phyloP scores from a whole-genome alignment of 2,797 vertebrate genomes.

The Sciurus carolinensis region DNA sequence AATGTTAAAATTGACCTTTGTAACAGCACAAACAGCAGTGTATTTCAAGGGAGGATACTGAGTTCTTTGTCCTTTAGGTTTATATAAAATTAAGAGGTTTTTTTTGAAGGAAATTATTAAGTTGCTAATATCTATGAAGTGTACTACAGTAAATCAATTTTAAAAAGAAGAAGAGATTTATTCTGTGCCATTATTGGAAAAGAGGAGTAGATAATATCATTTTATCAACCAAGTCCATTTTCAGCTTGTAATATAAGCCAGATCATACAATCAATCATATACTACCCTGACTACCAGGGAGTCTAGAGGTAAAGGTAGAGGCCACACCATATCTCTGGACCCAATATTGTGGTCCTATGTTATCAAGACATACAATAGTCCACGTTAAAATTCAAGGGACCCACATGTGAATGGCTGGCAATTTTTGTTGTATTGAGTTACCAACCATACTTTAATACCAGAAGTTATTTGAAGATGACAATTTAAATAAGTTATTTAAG shows the following conservation, averaged over 20 bases:
- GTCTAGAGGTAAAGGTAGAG: not conserved
- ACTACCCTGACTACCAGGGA: not conserved
- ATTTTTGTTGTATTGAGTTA: not conserved
- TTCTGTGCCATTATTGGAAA: not conserved
- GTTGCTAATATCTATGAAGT: not conserved
- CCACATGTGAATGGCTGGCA: not conserved
- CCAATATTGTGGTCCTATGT: not conserved
- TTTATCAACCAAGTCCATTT: constrained; percentile 9
- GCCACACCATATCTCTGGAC: not conserved
- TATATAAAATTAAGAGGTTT: not conserved
- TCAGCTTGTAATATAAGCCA: constrained; percentile 8
- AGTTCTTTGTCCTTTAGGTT: not conserved
- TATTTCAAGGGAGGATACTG: constrained; percentile 15
- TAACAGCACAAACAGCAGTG: not conserved
- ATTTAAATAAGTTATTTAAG: constrained; percentile 2
- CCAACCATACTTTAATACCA: not conserved
- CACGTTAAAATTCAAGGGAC: not conserved
- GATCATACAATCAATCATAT: not conserved
- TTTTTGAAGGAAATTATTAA: not conserved
- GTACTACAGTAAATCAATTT: not conserved
- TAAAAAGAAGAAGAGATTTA: constrained; percentile 16
- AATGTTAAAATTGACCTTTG: not conserved
- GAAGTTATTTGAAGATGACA: constrained; percentile 29
- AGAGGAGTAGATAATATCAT: not conserved
- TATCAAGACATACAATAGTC: not conserved